A percentile compares a stretch with the other conserved stretches of the same genome.
phyloP scores from a whole-genome alignment of 2,888 invertebrate genomes.

The Troides aeacus region DNA sequence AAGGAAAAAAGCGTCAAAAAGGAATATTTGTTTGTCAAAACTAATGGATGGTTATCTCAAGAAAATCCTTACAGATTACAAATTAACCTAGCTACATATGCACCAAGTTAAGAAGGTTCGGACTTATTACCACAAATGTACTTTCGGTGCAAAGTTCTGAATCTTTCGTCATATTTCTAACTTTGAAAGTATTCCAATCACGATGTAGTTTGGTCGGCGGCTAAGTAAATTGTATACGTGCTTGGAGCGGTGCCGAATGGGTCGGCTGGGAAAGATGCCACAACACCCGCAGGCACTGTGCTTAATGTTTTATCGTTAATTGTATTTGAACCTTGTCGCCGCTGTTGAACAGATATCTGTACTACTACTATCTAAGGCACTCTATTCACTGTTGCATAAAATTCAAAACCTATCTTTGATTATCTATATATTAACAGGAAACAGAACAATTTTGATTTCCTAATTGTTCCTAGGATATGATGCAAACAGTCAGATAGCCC shows the following conservation, averaged over 20 bases:
- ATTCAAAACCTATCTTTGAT: not conserved
- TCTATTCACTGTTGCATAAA: not conserved
- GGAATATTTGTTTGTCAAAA: too few relatives aligned
- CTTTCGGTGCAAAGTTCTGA: slow-evolving; percentile 16
- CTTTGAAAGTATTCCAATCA: slow-evolving; percentile 68
- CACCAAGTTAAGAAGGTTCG: too few relatives aligned
- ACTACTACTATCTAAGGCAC: not conserved
- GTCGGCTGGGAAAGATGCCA: slow-evolving; percentile 55
- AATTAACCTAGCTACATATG: too few relatives aligned
- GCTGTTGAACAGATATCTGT: not conserved
- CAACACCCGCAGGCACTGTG: slow-evolving; percentile 33
- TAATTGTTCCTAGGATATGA: too few relatives aligned
- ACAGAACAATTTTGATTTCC: too few relatives aligned
- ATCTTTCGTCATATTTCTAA: slow-evolving; percentile 45
- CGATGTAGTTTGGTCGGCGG: slow-evolving; percentile 55
- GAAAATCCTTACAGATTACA: too few relatives aligned
- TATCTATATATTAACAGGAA: not conserved
- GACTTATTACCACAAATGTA: too few relatives aligned
- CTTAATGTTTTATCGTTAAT: slow-evolving; percentile 25
- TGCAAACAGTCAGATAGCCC: too few relatives aligned
- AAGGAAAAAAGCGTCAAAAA: too few relatives aligned
- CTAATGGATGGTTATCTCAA: too few relatives aligned
- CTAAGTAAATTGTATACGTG: slow-evolving; percentile 78
- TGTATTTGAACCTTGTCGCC: slow-evolving; percentile 11
- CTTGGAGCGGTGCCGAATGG: slow-evolving; percentile 73